Evolutionary conservation across 2,797 vertebrate species (phyloP).

Genomic region (Eulemur albifrons): DNA sequence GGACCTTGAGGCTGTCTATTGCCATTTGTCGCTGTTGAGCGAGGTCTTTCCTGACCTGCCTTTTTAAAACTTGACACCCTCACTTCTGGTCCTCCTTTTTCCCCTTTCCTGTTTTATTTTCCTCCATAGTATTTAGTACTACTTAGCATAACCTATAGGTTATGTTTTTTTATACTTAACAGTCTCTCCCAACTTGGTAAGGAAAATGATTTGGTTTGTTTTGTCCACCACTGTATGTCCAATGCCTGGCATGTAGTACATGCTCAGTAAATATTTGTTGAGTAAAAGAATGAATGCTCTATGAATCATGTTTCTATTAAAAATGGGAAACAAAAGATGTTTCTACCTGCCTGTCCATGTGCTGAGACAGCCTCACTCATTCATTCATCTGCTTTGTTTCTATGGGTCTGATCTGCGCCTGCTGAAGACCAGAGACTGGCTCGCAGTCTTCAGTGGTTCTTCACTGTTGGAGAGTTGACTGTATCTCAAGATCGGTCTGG

Average conservation of each 20-base stretch:
- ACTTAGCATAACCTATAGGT: neutral
- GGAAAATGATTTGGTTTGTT: neutral
- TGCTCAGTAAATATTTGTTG: neutral
- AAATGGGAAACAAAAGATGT: neutral
- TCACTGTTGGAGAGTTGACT: neutral
- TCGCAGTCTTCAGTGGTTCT: neutral
- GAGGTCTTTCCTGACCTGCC: neutral
- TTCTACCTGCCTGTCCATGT: neutral
- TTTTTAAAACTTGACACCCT: neutral
- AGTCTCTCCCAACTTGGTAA: neutral
- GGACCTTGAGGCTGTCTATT: neutral
- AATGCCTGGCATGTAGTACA: neutral
- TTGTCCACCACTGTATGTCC: neutral
- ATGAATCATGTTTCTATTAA: neutral
- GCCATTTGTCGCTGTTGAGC: accelerated
- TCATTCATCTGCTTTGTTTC: neutral
- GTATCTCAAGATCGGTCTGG: neutral
- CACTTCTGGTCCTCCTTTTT: neutral
- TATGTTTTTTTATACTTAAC: neutral
- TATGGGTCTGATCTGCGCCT: neutral
- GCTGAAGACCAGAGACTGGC: neutral
- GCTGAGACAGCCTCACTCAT: neutral
- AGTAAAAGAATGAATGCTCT: neutral
- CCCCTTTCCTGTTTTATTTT: neutral
- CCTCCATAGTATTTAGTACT: neutral